Evolutionary conservation across 2,113 vertebrate genomes (phyloP), one percentile per base, ranked within the genome.

Genomic region (Colinus virginianus): DNA sequence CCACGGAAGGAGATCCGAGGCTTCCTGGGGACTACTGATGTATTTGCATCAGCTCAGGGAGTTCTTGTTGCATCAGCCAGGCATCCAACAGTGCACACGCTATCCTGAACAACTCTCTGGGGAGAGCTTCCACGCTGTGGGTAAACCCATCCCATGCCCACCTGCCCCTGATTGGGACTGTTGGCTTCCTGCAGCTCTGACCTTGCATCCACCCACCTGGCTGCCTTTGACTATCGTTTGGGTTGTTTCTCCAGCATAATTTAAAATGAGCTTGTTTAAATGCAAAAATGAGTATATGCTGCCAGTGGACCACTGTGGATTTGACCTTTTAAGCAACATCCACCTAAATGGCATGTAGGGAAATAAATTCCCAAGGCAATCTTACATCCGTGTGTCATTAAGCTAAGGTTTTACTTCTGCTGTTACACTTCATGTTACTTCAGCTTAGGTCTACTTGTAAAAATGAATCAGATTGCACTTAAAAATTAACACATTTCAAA

Each of bases 131-230:
- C 0, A 0, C 51, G 55, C 58, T 70, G 22, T 13, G 58, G 63
- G 46, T 9, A 32, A 87, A 17, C 45, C 51, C 32, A 8, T 61
- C 89, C 81, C 80, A 43, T 78, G 84, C 78, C 68, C 20, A 62
- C 59, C 76, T 89, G 66, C 75, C 62, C 46, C 18, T 26, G 61
- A 91, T 48, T 77, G 51, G 68, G 38, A 85, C 55, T 56, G 40
- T 36, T 14, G 20, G 49, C 63, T 93, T 83, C 32, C 43, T 84
- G 42, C 72, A 74, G 71, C 55, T 68, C 76, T 83, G 76, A 71
- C 38, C 38, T 63, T 34, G 64, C 72, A 77, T 68, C 67, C 90
- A 53, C 67, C 82, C 88, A 75, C 90, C 75, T 51, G 70, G 84
- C 84, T 90, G 87, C 90, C 40, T 72, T 82, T 69, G 67, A 72